These are phyloP conservation scores for Diachasma alloeum DNA, from an alignment of 1,140 invertebrate genomes.

Conservation along the genomic window DNA sequence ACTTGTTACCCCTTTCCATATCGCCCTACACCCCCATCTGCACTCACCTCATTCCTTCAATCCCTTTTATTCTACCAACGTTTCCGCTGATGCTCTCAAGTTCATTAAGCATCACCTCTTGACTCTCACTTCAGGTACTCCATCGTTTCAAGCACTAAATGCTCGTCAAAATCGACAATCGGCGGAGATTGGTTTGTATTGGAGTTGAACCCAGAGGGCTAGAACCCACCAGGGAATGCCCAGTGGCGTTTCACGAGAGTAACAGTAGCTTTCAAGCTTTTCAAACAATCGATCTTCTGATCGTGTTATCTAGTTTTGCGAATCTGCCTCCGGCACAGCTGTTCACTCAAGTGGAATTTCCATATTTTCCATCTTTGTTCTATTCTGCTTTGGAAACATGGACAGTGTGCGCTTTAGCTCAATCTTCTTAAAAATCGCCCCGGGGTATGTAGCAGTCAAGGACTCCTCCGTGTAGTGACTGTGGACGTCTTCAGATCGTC, in stretches of 20 bases:
- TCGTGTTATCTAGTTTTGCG: slow-evolving; percentile 7
- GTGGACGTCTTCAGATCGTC: neutral
- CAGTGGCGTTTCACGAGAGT: neutral
- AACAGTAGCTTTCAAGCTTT: slow-evolving; percentile 3
- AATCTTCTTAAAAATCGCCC: neutral
- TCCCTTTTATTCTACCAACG: neutral
- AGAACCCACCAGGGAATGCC: neutral
- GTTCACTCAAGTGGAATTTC: neutral
- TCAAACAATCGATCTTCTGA: slow-evolving; percentile 23
- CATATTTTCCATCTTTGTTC: neutral
- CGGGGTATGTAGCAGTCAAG: neutral
- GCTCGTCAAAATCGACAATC: slow-evolving; percentile 4
- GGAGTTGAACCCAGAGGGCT: neutral
- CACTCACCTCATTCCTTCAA: neutral
- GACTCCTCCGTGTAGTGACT: neutral
- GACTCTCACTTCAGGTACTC: neutral
- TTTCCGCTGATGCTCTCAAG: neutral
- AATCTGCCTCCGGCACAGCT: neutral
- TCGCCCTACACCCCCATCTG: neutral
- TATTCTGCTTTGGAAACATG: neutral
- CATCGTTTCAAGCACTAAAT: neutral
- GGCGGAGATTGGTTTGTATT: neutral
- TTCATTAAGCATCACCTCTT: slow-evolving; percentile 3
- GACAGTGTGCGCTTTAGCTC: neutral
- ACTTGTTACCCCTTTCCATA: neutral